Conservation (phyloP, 92 coral and sea anemone genomes). For the Epizoanthus ramosus region DNA sequence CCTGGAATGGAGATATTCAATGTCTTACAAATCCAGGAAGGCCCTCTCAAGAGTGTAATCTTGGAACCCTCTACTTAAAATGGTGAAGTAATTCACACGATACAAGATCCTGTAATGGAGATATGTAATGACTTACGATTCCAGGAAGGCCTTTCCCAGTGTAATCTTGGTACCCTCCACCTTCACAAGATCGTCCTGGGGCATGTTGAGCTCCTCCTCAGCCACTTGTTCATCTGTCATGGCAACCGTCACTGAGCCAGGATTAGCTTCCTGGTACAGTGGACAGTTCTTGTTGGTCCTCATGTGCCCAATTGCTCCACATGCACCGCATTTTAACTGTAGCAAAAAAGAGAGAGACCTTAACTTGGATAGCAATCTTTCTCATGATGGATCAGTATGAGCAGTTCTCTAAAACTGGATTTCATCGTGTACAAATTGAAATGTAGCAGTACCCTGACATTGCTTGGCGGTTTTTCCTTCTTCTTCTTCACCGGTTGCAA, state of each 20-base stretch:
- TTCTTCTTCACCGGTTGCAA: slow-evolving; percentile 94
- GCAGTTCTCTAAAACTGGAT: background rate
- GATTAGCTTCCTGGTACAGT: slow-evolving; percentile 87
- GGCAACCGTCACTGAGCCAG: slow-evolving; percentile 90
- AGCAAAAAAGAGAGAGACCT: background rate
- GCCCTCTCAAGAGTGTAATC: slow-evolving; percentile 94
- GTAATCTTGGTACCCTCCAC: slow-evolving; percentile 99
- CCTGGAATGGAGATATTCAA: background rate
- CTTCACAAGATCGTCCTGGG: slow-evolving; percentile 97
- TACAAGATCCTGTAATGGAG: background rate
- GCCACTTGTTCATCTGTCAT: slow-evolving; percentile 99
- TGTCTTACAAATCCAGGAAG: slow-evolving; percentile 90
- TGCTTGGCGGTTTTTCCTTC: slow-evolving; percentile 92
- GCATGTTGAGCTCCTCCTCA: slow-evolving; percentile 97
- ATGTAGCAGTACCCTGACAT: slow-evolving; percentile 48
- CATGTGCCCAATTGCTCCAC: slow-evolving; percentile 99
- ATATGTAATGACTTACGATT: slow-evolving; percentile 72
- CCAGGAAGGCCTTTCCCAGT: slow-evolving; percentile 94
- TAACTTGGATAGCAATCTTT: background rate
- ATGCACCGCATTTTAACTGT: slow-evolving; percentile 98
- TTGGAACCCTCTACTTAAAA: slow-evolving; percentile 93
- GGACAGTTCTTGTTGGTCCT: slow-evolving; percentile 99
- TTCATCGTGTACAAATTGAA: too few relatives aligned
- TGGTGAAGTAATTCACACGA: too few relatives aligned
- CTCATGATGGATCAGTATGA: background rate